A percentile compares a stretch with the other conserved stretches of the same genome.
These are phyloP conservation scores for Argyra leucocephala DNA, from an alignment of 2,888 invertebrate species.

Conservation along the genomic window DNA sequence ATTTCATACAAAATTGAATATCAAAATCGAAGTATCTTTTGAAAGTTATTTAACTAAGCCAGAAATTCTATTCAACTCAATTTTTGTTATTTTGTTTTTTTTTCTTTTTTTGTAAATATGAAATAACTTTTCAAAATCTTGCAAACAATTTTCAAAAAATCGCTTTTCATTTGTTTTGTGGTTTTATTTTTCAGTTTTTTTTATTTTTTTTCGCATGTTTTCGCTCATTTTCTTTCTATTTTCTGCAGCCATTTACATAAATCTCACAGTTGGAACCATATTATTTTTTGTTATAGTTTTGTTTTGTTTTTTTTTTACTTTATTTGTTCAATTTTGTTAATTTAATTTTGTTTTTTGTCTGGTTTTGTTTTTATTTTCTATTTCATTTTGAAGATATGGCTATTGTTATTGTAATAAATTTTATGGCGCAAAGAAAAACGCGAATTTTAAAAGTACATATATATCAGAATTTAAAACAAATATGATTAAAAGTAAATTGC, in stretches of 20 bases:
- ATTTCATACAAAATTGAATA: background rate
- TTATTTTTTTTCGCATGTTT: background rate
- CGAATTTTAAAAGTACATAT: background rate
- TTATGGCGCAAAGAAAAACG: background rate
- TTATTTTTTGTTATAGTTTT: background rate
- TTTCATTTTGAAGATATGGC: background rate
- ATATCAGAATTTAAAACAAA: background rate
- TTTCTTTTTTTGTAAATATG: background rate
- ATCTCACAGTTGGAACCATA: background rate
- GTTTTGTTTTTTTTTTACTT: background rate
- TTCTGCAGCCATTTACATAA: background rate
- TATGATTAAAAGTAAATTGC: conserved; percentile 4
- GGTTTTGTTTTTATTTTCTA: background rate
- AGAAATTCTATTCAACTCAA: background rate
- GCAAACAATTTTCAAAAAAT: background rate
- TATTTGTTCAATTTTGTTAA: background rate
- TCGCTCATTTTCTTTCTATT: background rate
- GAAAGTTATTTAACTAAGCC: background rate
- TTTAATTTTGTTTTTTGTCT: background rate
- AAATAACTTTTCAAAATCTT: background rate
- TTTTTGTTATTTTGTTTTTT: too few species aligned
- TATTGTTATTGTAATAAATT: background rate
- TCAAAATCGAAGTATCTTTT: background rate
- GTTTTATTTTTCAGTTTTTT: background rate
- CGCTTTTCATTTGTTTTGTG: background rate